Base-by-base conservation (phyloP, 2,888 invertebrate genomes). In the Scaptomyza caliginosa region DNA sequence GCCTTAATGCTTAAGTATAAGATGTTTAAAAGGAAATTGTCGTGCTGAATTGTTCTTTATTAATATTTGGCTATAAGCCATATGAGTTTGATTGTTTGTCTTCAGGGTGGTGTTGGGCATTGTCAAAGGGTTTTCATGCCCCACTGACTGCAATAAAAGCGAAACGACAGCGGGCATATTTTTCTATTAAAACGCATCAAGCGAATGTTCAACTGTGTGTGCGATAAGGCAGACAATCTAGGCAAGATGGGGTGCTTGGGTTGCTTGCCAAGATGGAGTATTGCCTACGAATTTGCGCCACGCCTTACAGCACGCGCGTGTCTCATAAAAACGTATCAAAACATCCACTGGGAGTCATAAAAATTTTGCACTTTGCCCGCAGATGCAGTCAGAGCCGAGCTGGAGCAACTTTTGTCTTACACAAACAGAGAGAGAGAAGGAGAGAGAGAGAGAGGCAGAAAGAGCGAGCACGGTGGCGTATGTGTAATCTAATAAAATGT, bases 301-400 rank as follows among this genome's bases (percentile, higher is more conserved):
- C 83, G 34, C 34, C 34, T 83, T 83, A 86, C 84, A 77, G 80
- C 82, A 82, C 86, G 83, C 86, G 83, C 84, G 86, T 81, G 86
- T 81, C 83, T 83, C 85, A 81, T 86, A 83, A 86, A 85, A 86
- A 78, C 83, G 86, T 86, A 86, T 86, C 83, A 87, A 87, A 86
- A 83, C 81, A 86, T 86, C 86, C 86, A 70, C 59, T 87, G 83
- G 86, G 86, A 83, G 86, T 86, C 84, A 62, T 86, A 86, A 86
- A 86, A 88, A 78, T 82, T 86, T 82, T 86, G 86, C 82, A 77
- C 84, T 88, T 85, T 81, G 74, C 72, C 77, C 72, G 58, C 63
- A 62, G 69, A 63, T 63, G 67, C 57, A 60, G 54, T 51, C 48
- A 11, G 62, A 6, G 7, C 11, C 5, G 23, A 46, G 45, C 19